Percentiles rank a stretch among this genome's conserved stretches.
phyloP scores from a whole-genome alignment of 2,113 vertebrate species.

The Nansenia antarctica region DNA sequence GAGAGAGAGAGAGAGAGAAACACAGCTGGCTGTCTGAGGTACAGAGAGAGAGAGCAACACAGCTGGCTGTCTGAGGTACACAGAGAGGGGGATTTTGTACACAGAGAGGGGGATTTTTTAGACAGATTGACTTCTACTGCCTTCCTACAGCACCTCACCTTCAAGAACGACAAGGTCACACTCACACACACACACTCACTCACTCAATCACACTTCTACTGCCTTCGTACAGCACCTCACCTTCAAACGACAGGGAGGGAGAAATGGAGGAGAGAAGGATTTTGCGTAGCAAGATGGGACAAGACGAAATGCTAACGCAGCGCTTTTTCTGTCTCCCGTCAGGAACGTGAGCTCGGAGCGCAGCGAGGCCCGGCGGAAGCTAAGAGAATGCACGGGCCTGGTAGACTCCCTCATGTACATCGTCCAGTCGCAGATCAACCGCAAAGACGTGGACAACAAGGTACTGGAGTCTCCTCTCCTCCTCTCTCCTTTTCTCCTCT shows the following conservation, averaged over 20 bases:
- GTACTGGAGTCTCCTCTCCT: conserved; percentile 61
- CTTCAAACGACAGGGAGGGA: no score
- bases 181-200: no score
- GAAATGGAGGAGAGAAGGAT: conserved; percentile 18
- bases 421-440: conserved; percentile 91
- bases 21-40: background rate
- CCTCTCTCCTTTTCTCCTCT: conserved; percentile 4
- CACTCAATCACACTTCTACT: no score
- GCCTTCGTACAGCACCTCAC: no score
- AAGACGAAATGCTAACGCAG: no score
- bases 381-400: conserved; percentile 89
- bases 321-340: conserved; percentile 15
- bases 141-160: no score
- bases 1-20: background rate
- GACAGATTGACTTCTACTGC: no score
- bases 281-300: no score
- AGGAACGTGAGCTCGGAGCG: conserved; percentile 98
- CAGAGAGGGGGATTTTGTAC: background rate
- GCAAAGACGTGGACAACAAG: conserved; percentile 95
- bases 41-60: background rate
- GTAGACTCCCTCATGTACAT: conserved; percentile 94
- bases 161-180: no score
- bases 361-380: conserved; percentile 92
- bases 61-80: no score
- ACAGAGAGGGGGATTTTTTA: no score